Base-by-base conservation (phyloP, 1,140 invertebrate genomes). In the Temnothorax curvispinosus region DNA sequence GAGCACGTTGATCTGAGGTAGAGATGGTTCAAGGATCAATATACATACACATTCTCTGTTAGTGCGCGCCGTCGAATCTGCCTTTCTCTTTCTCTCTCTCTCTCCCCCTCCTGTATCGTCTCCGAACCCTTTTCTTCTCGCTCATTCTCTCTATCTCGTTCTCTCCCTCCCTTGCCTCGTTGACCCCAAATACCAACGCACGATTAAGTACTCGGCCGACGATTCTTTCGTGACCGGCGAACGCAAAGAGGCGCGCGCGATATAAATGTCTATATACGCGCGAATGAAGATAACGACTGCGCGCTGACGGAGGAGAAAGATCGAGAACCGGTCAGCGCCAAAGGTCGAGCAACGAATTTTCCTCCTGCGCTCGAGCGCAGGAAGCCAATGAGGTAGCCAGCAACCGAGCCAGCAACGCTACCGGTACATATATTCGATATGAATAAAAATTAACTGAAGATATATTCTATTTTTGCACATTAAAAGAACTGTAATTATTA, bases 161-260 rank as follows among this genome's bases (percentile, higher is more conserved):
- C 9, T 85, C 41, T 81, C 69, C 47, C 38, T 58, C 64, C 52
- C 35, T 76, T 18, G 86, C 60, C 89, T 90, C 71, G 81, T 89
- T 92, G 90, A 92, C 90, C 89, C 90, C 84, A 90, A 92, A 92
- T 92, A 90, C 91, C 90, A 86, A 91, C 71, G 90, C 86, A 62
- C 87, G 77, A 89, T 90, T 85, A 90, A 90, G 56, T 78, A 84
- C 82, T 90, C 86, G 84, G 72, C 71, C 78, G 80, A 58, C 71
- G 44, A 85, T 87, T 92, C 90, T 87, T 90, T 90, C 89, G 80
- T 85, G 85, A 85, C 88, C 69, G 75, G 50, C 69, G 75, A 75
- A 54, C 77, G 58, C 64, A 32, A 65, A 87, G 52, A 87, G 47
- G 27, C 71, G 60, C 77, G 54, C 80, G 32, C 81, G 56, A 87